Conservation (phyloP, 2,797 vertebrate species). For the Coregonus sp. region DNA sequence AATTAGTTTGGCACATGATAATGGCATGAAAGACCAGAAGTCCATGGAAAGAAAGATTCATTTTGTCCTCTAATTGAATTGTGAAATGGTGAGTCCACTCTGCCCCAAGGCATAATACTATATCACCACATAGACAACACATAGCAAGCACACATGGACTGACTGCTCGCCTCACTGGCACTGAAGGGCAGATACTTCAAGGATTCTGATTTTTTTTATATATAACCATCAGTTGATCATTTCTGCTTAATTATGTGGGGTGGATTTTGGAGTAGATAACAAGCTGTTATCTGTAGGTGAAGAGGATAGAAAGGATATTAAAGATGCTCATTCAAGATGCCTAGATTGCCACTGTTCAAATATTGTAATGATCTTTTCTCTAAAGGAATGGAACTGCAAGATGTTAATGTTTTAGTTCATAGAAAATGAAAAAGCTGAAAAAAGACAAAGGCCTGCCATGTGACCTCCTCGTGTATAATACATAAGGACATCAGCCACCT, state of each 20-base stretch:
- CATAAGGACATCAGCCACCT: slow-evolving; percentile 8
- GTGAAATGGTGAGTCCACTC: slow-evolving; percentile 26
- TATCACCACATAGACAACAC: slow-evolving; percentile 6
- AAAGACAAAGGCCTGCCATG: neutral
- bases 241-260: slow-evolving; percentile 82
- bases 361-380: slow-evolving; percentile 68
- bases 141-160: neutral
- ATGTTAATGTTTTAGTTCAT: slow-evolving; percentile 14
- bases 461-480: slow-evolving; percentile 1
- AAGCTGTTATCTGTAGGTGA: slow-evolving; percentile 82
- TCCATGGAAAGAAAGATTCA: slow-evolving; percentile 8
- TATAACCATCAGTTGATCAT: slow-evolving; percentile 83
- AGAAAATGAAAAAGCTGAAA: neutral
- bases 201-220: slow-evolving; percentile 45
- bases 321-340: slow-evolving; percentile 71
- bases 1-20: slow-evolving; percentile 1
- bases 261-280: slow-evolving; percentile 85
- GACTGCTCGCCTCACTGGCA: slow-evolving; percentile 45
- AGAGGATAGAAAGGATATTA: slow-evolving; percentile 81
- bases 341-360: slow-evolving; percentile 71
- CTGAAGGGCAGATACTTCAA: slow-evolving; percentile 79
- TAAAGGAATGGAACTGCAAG: slow-evolving; percentile 15
- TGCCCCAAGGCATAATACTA: slow-evolving; percentile 16
- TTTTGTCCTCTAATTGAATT: slow-evolving; percentile 31
- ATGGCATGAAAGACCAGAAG: neutral